Conservation (phyloP, 2,797 vertebrate genomes). For the Myotis vivesi region DNA sequence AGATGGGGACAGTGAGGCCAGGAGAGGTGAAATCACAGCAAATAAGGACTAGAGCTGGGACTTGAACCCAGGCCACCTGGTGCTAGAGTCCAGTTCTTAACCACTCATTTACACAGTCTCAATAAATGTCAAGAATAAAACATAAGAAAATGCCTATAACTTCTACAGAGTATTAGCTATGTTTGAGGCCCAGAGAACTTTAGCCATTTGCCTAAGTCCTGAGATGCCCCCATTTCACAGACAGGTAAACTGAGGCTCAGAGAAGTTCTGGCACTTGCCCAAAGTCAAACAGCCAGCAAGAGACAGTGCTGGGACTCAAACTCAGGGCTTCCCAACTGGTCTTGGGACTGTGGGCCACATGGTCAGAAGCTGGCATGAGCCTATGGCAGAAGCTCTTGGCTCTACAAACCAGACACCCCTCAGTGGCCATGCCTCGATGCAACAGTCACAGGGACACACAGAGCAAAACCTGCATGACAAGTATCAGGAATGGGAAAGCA, state of each 20-base stretch:
- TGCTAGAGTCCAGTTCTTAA: background rate
- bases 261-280: background rate
- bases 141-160: accelerated
- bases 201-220: background rate
- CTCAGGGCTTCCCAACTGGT: background rate
- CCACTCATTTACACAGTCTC: background rate
- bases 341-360: background rate
- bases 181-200: background rate
- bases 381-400: background rate
- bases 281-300: background rate
- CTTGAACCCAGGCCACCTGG: background rate
- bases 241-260: background rate
- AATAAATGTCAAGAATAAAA: background rate
- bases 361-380: background rate
- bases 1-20: background rate
- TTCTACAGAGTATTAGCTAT: background rate
- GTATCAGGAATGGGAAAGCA: background rate
- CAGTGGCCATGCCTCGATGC: accelerated
- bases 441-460: background rate
- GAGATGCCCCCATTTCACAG: background rate
- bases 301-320: background rate
- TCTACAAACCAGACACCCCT: background rate
- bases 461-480: background rate
- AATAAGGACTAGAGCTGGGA: no score
- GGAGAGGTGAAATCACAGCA: background rate